Percentiles rank a stretch among this genome's conserved stretches.
Conservation (phyloP, 1,140 invertebrate species). For the Drosophila nigromelanica region DNA sequence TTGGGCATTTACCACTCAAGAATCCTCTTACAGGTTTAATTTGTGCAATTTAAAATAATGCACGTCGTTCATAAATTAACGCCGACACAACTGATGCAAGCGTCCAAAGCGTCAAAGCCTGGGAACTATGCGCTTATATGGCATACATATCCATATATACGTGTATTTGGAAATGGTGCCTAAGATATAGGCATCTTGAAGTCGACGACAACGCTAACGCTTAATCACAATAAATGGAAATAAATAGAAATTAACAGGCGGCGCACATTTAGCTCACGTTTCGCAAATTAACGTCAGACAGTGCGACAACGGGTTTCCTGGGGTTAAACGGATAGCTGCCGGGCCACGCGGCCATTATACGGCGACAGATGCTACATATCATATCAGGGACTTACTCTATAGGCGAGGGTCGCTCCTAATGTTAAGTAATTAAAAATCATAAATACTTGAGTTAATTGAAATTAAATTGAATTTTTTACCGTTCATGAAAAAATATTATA, state of each 20-base stretch:
- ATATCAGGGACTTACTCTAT: constrained; percentile 3
- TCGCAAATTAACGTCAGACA: constrained; percentile 56
- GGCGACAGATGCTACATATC: constrained; percentile 19
- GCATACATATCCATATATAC: constrained; percentile 2
- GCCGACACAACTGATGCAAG: constrained; percentile 14
- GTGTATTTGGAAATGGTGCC: constrained; percentile 9
- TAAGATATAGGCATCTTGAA: not conserved
- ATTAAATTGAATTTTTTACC: too few relatives aligned
- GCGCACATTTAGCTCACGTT: constrained; percentile 65
- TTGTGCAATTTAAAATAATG: constrained; percentile 38
- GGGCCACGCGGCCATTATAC: constrained; percentile 5
- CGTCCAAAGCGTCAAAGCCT: constrained; percentile 43
- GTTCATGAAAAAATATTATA: too few relatives aligned
- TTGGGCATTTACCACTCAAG: not conserved
- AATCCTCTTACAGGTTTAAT: constrained; percentile 11
- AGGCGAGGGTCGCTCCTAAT: constrained; percentile 7
- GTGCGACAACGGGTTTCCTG: constrained; percentile 17
- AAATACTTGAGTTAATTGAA: too few relatives aligned
- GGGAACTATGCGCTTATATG: constrained; percentile 42
- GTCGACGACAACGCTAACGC: constrained; percentile 18
- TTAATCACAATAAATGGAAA: constrained; percentile 72
- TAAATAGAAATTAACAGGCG: constrained; percentile 58
- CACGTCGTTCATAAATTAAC: constrained; percentile 11
- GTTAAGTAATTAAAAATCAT: not conserved
- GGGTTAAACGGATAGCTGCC: constrained; percentile 9